These are phyloP conservation scores for Asbolus verrucosus DNA, from an alignment of 1,140 invertebrate genomes.

Conservation along the genomic window DNA sequence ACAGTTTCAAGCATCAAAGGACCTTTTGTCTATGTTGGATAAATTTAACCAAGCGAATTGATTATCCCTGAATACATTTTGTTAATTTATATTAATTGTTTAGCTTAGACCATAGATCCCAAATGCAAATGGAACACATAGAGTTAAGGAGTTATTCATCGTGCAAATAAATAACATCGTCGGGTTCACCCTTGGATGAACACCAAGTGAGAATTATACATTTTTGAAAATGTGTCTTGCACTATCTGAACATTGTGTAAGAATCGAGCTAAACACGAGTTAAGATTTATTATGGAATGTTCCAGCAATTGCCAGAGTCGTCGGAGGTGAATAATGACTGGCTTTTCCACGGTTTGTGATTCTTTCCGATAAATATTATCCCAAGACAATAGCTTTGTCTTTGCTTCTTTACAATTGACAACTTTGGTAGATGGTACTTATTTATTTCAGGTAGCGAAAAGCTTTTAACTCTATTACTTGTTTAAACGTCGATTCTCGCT, in stretches of 20 bases:
- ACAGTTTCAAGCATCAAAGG: neutral
- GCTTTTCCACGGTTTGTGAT: conserved; percentile 44
- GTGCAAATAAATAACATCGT: neutral
- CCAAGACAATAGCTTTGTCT: conserved; percentile 27
- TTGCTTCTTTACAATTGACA: conserved; percentile 32
- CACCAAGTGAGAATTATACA: too few species aligned
- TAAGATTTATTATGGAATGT: conserved; percentile 42
- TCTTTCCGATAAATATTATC: conserved; percentile 44
- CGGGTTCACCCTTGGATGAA: too few species aligned
- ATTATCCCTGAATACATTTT: conserved; percentile 11
- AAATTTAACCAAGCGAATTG: conserved; percentile 8
- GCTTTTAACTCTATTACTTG: conserved; percentile 40
- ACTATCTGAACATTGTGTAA: conserved; percentile 39
- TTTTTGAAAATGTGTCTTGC: too few species aligned
- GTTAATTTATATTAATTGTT: conserved; percentile 5
- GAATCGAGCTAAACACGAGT: conserved; percentile 39
- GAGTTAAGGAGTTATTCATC: neutral
- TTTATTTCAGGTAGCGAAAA: conserved; percentile 9
- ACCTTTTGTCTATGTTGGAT: neutral
- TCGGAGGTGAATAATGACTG: conserved; percentile 41
- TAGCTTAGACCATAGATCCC: neutral
- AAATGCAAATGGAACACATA: neutral
- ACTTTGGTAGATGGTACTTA: conserved; percentile 16
- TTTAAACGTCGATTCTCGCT: conserved; percentile 5
- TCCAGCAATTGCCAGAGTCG: conserved; percentile 41